Evolutionary conservation across 2,797 vertebrate genomes (phyloP), one percentile per base, ranked within the genome.

Genomic region (Rhabdophis nuchalis): DNA sequence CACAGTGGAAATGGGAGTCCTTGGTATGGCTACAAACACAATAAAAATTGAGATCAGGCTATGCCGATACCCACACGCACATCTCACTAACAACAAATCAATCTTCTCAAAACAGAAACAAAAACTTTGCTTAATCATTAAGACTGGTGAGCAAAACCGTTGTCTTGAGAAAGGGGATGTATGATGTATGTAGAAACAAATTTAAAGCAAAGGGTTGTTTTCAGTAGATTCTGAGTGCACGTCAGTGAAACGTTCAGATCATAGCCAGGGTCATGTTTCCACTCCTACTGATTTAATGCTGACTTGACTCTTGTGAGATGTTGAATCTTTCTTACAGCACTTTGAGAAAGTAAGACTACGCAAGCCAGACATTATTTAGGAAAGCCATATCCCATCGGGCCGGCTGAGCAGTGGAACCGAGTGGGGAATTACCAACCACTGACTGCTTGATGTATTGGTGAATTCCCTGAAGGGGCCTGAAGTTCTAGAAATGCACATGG

Each of bases 1-100:
- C 96, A 95, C 93, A 95, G 93, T 85, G 95, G 96, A 96, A 96
- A 94, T 92, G 93, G 94, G 93, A 97, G 95, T 95, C 89, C 90
- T 95, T 93, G 77, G 91, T 95, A 91, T 95, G 61, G 94, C 0
- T 93, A 94, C 94, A 96, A 94, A 94, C 93, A 93, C 92, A 94
- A 93, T 95, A 96, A 96, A 96, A 96, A 96, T 92, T 93, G 91
- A 96, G 96, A 95, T 93, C 25, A 6, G 53, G 64, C 36, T 23
- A 77, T 58, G n/a, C 41, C 10, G 68, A 87, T 54, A 77, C n/a
- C n/a, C 64, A 64, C 27, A 89, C 50, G 11, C 46, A 77, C 23
- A 56, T 46, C 25, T 56, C 68, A 82, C 68, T 29, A 82, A 85
- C 89, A 82, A 94, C 91, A 95, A 96, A 96, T 97, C 96, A 96